Conservation (phyloP, 1,140 invertebrate species). For the Ceratitis capitata region DNA sequence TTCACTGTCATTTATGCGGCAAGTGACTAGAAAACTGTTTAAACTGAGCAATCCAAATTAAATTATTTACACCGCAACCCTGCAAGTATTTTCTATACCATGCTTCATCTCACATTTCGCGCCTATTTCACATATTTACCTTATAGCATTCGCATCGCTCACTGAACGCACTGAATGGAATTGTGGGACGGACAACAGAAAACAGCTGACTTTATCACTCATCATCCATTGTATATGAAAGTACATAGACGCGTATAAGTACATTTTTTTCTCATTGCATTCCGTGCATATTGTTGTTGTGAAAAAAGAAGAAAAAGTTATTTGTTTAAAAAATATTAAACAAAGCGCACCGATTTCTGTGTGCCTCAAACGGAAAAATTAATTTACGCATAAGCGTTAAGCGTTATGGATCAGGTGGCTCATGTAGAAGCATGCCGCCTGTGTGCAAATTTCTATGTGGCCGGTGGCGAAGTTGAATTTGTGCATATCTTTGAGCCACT, state of each 20-base stretch:
- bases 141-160: neutral
- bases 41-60: neutral
- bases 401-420: constrained; percentile 37
- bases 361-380: neutral
- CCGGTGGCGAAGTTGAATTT: constrained; percentile 30
- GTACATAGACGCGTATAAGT: neutral
- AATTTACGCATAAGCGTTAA: neutral
- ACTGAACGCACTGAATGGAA: neutral
- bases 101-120: neutral
- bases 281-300: neutral
- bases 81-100: neutral
- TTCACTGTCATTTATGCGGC: too few species aligned
- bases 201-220: constrained; percentile 25
- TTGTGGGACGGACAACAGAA: neutral
- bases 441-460: constrained; percentile 41
- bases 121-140: neutral
- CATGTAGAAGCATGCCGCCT: constrained; percentile 42
- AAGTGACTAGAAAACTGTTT: neutral
- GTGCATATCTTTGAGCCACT: constrained; percentile 35
- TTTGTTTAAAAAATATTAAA: neutral
- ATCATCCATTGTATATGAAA: neutral
- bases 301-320: neutral
- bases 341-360: neutral
- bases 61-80: neutral
- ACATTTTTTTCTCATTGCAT: neutral